Evolutionary conservation across 1,140 invertebrate species (phyloP), one percentile per base, ranked within the genome.

Genomic region (Zaprionus kolodkinae): DNA sequence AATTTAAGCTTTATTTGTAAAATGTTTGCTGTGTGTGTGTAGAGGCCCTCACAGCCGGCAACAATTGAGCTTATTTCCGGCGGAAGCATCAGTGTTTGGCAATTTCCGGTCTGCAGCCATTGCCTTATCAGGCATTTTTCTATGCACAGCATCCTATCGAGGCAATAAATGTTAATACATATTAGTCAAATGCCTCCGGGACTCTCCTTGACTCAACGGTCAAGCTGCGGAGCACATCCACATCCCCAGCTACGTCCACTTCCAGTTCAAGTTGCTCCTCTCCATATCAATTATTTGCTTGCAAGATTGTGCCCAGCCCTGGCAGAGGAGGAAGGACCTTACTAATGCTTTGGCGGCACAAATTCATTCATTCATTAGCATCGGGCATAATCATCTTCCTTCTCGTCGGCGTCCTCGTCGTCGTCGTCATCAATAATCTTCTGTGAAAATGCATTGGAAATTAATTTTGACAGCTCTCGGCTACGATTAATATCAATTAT

Each of bases 21-120:
- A 56, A 27, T 35, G 30, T 35, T 62, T 43, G 10, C 60, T 48
- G 45, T 12, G 36, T 45, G 40, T 45, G 40, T 30, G 17, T 40
- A 17, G 15, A 66, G 17, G 13, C 57, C 48, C 72, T 64, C 67
- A 59, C 60, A 52, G 62, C 65, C 83, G 12, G 80, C 80, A 69
- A 89, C 78, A 88, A 89, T 89, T 84, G 74, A 89, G 82, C 85
- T 70, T 89, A 88, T 89, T 88, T 88, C 84, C 84, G 84, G 74
- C 81, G 84, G 84, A 88, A 79, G 84, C 84, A 89, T 88, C 85
- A 84, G 78, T 78, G 73, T 88, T 88, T 70, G 75, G 78, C 81
- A 88, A 88, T 88, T 88, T 88, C 84, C 84, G 84, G 85, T 63
- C 68, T 72, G 55, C 64, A 56, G 50, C 56, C 70, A 75, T 50